phyloP scores from a whole-genome alignment of 2,797 vertebrate genomes.

The Brachymystax lenok region DNA sequence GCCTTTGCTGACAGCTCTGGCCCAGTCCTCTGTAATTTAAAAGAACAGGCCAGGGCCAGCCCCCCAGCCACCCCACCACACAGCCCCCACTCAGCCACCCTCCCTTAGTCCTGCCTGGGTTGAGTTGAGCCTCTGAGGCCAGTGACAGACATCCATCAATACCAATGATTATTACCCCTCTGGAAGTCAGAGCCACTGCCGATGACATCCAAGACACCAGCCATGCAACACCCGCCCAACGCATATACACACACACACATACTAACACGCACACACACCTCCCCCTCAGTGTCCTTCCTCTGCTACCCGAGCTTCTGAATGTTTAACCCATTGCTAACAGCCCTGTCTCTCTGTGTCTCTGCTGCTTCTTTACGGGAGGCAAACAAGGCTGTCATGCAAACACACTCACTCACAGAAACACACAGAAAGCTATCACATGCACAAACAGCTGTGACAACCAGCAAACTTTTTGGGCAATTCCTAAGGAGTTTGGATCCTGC shows the following conservation, averaged over 20 bases:
- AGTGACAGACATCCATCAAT: constrained; percentile 91
- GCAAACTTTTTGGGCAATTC: constrained; percentile 47
- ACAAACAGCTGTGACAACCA: constrained; percentile 44
- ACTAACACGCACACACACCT: constrained; percentile 38
- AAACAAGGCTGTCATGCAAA: constrained; percentile 48
- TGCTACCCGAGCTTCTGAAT: constrained; percentile 75
- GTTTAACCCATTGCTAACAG: constrained; percentile 80
- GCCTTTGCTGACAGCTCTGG: constrained; percentile 85
- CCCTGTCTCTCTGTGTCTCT: constrained; percentile 50
- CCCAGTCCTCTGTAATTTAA: constrained; percentile 82
- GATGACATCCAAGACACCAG: constrained; percentile 86
- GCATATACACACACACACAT: constrained; percentile 23
- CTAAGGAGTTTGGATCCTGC: too few species aligned
- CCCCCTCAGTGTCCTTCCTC: constrained; percentile 78
- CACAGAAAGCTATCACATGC: not conserved
- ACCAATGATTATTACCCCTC: constrained; percentile 84
- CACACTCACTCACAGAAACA: constrained; percentile 12
- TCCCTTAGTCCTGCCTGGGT: constrained; percentile 44
- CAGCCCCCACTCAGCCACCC: too few species aligned
- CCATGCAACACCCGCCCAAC: constrained; percentile 65
- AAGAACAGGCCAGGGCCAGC: constrained; percentile 83
- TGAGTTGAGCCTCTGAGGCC: constrained; percentile 62
- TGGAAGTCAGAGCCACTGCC: constrained; percentile 79
- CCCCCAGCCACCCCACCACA: constrained; percentile 67
- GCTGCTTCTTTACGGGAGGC: constrained; percentile 43